Evolutionary conservation across 2,888 invertebrate species (phyloP), one percentile per base, ranked within the genome.

Genomic region (Cosmorhoe ocellata): DNA sequence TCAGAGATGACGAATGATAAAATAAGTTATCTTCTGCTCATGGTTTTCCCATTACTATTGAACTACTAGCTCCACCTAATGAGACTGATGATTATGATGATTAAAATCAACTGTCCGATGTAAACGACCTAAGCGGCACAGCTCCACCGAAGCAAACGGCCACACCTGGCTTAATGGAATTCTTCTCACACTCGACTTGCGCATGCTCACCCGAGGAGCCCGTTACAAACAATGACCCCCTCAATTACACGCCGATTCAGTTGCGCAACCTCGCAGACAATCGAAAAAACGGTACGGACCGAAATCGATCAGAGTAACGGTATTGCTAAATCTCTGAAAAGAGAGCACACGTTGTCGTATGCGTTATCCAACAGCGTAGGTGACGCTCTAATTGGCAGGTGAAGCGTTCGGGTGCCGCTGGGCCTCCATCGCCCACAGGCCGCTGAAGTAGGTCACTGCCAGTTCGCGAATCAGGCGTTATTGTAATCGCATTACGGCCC

Each of bases 141-240:
- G 50, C 59, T 56, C 28, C 11, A 58, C 62, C 56, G 49, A 59
- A 56, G 57, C 64, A 66, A 61, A 46, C 31, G 46, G 46, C 34
- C 56, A 62, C 74, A 74, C 72, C 69, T 71, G 70, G 64, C 43
- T 67, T 83, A 80, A 81, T 83, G 72, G 76, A 77, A 84, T 85
- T 82, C 84, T 80, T 82, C 79, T 84, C 84, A 81, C 71, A 71
- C 64, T 62, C 65, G 64, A 59, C 69, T 13, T 34, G 66, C 71
- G 52, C 60, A 71, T 34, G 66, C 71, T 51, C 60, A 71, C 72
- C 66, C 66, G 64, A 58, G 60, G 58, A 74, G 71, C 70, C 83
- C 82, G 84, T 84, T 83, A 83, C 78, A 82, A 76, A 81, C 81
- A 80, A 80, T 82, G 84, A 84, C 77, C 82, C 77, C 82, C 70